Evolutionary conservation across 2,888 invertebrate species (phyloP).

Genomic region (Dione juno): DNA sequence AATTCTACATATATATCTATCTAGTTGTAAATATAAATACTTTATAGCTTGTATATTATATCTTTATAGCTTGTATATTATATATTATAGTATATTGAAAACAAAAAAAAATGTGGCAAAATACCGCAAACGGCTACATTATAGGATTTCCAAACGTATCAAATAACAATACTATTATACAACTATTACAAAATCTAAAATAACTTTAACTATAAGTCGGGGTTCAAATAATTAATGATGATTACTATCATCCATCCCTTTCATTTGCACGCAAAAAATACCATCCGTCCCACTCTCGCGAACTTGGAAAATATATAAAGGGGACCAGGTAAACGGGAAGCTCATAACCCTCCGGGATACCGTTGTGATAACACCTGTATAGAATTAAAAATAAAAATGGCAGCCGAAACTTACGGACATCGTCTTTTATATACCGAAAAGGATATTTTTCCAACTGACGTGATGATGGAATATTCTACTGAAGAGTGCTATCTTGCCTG

Average conservation of each 20-base stretch:
- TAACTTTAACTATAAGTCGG: constrained; percentile 59
- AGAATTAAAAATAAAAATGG: constrained; percentile 58
- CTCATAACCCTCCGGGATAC: constrained; percentile 73
- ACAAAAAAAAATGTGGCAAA: neutral
- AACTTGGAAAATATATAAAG: constrained; percentile 76
- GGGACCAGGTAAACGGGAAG: constrained; percentile 69
- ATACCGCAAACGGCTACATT: neutral
- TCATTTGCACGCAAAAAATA: constrained; percentile 54
- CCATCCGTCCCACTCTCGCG: constrained; percentile 61
- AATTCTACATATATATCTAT: too few species aligned
- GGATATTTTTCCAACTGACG: constrained; percentile 74
- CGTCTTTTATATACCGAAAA: constrained; percentile 74
- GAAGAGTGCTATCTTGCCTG: constrained; percentile 76
- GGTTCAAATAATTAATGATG: constrained; percentile 82
- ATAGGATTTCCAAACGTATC: neutral
- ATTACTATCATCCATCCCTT: constrained; percentile 72
- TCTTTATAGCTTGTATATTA: too few species aligned
- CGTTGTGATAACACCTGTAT: constrained; percentile 64
- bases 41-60: too few species aligned
- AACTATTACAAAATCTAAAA: constrained; percentile 49
- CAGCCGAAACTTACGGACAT: constrained; percentile 81
- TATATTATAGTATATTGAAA: too few species aligned
- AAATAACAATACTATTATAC: constrained; percentile 31
- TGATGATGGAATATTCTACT: constrained; percentile 75
- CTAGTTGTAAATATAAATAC: too few species aligned